Percentiles rank a stretch among this genome's conserved stretches.
phyloP scores from a whole-genome alignment of 2,888 invertebrate species.

The Andrena chrysosceles region DNA sequence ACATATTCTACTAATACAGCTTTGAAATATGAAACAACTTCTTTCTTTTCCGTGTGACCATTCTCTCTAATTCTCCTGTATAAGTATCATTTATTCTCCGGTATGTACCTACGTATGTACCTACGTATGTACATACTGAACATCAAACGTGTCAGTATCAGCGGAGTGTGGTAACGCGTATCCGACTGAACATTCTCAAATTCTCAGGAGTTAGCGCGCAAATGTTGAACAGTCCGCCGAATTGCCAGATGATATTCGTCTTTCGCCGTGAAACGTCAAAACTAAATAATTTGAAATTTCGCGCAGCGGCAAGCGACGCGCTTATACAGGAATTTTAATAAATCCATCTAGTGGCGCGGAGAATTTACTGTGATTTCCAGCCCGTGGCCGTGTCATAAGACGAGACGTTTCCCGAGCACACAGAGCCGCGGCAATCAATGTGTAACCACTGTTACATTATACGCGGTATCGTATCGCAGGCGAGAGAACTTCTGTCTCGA shows the following conservation, averaged over 20 bases:
- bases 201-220: constrained; percentile 37
- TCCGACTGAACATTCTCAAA: constrained; percentile 42
- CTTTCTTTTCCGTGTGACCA: too few relatives aligned
- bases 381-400: constrained; percentile 15
- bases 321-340: constrained; percentile 59
- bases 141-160: background rate
- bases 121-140: background rate
- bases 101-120: too few relatives aligned
- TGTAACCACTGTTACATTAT: constrained; percentile 35
- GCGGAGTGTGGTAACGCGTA: constrained; percentile 19
- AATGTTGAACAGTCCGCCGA: constrained; percentile 19
- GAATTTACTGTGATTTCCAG: constrained; percentile 45
- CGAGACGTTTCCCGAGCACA: constrained; percentile 24
- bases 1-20: too few relatives aligned
- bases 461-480: constrained; percentile 3
- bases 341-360: constrained; percentile 45
- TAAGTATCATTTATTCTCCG: too few relatives aligned
- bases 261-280: constrained; percentile 49
- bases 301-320: constrained; percentile 3
- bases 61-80: too few relatives aligned
- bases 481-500: constrained; percentile 39
- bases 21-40: too few relatives aligned
- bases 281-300: constrained; percentile 65
- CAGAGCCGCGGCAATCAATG: constrained; percentile 42
- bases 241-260: constrained; percentile 42